phyloP scores from a whole-genome alignment of 2,888 invertebrate genomes.

The Polyommatus icarus region DNA sequence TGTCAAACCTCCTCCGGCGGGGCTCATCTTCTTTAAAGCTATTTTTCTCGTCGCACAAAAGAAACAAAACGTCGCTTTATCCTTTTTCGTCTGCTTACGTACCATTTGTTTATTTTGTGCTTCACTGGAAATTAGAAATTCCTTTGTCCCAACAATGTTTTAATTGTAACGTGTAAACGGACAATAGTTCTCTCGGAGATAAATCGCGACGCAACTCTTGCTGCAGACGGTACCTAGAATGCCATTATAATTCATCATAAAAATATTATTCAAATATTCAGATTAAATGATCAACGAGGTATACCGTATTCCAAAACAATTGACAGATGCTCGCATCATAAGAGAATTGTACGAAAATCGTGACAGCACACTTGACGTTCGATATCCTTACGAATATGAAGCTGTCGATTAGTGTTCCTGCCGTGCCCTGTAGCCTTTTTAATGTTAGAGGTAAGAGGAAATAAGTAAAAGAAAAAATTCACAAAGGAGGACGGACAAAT shows the following conservation, averaged over 20 bases:
- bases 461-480: too few species aligned
- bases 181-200: conserved; percentile 49
- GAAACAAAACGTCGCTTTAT: conserved; percentile 59
- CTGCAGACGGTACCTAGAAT: background rate
- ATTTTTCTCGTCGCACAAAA: conserved; percentile 46
- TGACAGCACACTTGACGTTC: too few species aligned
- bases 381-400: too few species aligned
- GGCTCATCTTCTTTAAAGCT: conserved; percentile 37
- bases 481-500: too few species aligned
- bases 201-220: conserved; percentile 40
- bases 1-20: conserved; percentile 28
- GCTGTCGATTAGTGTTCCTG: too few species aligned
- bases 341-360: too few species aligned
- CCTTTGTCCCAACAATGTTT: conserved; percentile 67
- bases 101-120: conserved; percentile 69
- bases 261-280: background rate
- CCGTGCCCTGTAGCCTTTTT: too few species aligned
- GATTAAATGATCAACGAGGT: background rate
- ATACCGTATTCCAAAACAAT: background rate
- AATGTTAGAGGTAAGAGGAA: too few species aligned
- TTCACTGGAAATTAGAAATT: conserved; percentile 71
- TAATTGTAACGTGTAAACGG: conserved; percentile 67
- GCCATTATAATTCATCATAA: background rate
- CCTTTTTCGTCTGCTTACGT: conserved; percentile 63
- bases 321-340: too few species aligned